phyloP scores from a whole-genome alignment of 2,797 vertebrate species.

The Amblyraja radiata region DNA sequence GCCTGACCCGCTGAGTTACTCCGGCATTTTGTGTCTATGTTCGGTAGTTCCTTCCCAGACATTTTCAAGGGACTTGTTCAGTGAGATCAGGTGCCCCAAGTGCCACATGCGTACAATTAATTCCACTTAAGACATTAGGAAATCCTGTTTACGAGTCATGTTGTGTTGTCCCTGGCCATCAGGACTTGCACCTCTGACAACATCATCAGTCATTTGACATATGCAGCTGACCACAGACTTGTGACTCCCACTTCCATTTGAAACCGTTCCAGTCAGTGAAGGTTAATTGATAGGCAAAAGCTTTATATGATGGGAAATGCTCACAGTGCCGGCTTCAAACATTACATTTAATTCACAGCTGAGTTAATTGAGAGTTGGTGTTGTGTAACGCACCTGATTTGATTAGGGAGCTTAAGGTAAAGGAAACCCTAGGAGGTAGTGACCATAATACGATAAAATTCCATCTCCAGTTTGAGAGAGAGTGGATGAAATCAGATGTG shows the following conservation, averaged over 20 bases:
- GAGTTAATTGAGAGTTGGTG: not conserved
- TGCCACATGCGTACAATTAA: not conserved
- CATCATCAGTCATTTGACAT: not conserved
- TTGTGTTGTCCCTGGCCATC: not conserved
- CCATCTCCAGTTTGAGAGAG: too few relatives aligned
- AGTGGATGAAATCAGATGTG: too few relatives aligned
- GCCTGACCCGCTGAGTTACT: too few relatives aligned
- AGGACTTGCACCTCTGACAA: slow-evolving; percentile 3
- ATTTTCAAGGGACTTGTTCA: not conserved
- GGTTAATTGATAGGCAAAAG: not conserved
- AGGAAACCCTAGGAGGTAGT: too few relatives aligned
- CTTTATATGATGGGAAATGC: not conserved
- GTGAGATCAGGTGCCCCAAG: not conserved
- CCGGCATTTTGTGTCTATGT: too few relatives aligned
- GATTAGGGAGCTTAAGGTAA: too few relatives aligned
- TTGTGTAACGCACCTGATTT: too few relatives aligned
- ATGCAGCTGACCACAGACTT: not conserved
- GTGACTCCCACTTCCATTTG: not conserved
- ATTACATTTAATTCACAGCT: not conserved
- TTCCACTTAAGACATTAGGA: not conserved
- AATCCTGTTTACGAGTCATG: slow-evolving; percentile 8
- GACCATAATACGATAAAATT: too few relatives aligned
- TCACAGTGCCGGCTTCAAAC: not conserved
- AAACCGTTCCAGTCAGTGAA: not conserved
- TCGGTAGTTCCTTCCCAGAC: too few relatives aligned